These are phyloP conservation scores for Catostylus mosaicus DNA, from an alignment of 30 jellyfish, hydroid and myxozoan genomes.

Conservation along the genomic window DNA sequence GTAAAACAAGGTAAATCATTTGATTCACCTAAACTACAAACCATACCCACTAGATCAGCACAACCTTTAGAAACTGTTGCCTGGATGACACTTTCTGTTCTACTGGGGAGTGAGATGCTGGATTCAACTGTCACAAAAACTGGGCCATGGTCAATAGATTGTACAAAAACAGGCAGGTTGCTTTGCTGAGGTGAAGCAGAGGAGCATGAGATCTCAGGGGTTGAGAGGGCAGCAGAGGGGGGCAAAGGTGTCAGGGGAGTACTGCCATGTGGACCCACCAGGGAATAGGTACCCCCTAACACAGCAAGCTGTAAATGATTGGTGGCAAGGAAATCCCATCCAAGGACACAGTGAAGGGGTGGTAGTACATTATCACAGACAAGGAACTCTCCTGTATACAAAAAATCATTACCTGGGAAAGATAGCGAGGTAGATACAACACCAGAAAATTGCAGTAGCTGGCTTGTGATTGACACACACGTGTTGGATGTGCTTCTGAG, in stretches of 20 bases:
- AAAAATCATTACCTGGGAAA: constrained; percentile 9
- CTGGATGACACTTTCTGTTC: constrained; percentile 8
- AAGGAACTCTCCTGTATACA: constrained; percentile 17
- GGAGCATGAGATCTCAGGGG: constrained; percentile 27
- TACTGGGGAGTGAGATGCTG: too few relatives aligned
- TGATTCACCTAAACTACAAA: too few relatives aligned
- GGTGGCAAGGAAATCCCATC: too few relatives aligned
- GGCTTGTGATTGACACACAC: constrained; percentile 27
- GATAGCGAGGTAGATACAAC: not conserved
- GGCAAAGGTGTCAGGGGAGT: too few relatives aligned
- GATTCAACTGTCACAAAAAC: too few relatives aligned
- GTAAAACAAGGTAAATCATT: constrained; percentile 1
- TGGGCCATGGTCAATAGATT: too few relatives aligned
- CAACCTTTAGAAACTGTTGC: too few relatives aligned
- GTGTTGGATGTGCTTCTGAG: constrained; percentile 14
- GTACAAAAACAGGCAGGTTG: constrained; percentile 22
- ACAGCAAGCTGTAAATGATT: too few relatives aligned
- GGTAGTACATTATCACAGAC: constrained; percentile 22
- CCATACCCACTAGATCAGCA: too few relatives aligned
- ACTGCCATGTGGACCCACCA: too few relatives aligned
- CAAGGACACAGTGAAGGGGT: too few relatives aligned
- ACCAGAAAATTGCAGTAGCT: constrained; percentile 21
- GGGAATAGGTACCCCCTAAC: too few relatives aligned
- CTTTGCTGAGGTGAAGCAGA: constrained; percentile 19
- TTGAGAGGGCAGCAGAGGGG: constrained; percentile 17